These are phyloP conservation scores for Callopanchax toddi DNA, from an alignment of 2,113 vertebrate species.

Conservation along the genomic window DNA sequence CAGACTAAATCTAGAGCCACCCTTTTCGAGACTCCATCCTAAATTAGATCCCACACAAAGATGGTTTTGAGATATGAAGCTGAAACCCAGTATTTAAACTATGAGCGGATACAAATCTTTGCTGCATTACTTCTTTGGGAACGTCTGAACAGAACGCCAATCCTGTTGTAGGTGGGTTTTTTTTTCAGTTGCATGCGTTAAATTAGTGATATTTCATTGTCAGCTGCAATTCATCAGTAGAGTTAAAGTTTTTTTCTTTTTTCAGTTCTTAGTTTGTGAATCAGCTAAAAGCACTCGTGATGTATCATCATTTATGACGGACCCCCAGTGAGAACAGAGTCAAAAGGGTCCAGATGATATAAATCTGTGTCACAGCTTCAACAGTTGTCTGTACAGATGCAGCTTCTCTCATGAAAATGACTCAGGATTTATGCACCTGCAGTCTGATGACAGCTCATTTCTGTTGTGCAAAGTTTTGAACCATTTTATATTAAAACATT, in stretches of 20 bases:
- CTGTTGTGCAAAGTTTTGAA: background rate
- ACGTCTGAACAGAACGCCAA: too few species aligned
- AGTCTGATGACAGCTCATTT: background rate
- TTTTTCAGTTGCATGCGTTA: background rate
- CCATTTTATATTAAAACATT: too few species aligned
- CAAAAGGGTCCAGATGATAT: background rate
- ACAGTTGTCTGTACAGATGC: background rate
- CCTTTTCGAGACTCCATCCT: too few species aligned
- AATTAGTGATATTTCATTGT: background rate
- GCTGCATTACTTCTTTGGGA: too few species aligned
- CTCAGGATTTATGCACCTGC: background rate
- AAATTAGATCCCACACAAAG: too few species aligned
- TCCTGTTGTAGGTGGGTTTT: background rate
- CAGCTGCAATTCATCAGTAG: background rate
- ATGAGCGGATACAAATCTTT: too few species aligned
- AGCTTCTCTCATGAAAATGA: background rate
- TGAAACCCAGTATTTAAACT: too few species aligned
- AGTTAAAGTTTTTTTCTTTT: accelerated
- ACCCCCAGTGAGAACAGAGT: too few species aligned
- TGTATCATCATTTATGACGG: background rate
- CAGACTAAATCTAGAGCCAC: too few species aligned
- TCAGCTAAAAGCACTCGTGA: background rate
- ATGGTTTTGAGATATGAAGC: too few species aligned
- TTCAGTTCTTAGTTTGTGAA: background rate
- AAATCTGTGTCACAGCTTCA: background rate